These are phyloP conservation scores for Pituophis catenifer DNA, from an alignment of 2,113 vertebrate genomes.

Conservation along the genomic window DNA sequence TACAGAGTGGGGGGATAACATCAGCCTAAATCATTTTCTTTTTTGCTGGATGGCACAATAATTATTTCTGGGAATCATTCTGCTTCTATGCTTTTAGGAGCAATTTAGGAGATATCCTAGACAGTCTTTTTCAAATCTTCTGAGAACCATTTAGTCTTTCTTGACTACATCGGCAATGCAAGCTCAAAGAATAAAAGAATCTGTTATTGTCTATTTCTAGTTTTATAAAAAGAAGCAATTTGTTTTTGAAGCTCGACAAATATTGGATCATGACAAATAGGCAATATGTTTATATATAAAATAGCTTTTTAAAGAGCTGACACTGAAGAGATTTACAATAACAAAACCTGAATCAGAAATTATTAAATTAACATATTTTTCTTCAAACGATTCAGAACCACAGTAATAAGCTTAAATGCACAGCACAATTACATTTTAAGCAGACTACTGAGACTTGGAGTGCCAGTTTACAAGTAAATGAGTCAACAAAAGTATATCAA, in stretches of 20 bases:
- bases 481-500: neutral
- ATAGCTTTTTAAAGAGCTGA: neutral
- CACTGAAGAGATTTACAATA: neutral
- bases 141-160: neutral
- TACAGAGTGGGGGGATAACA: fast-evolving
- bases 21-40: neutral
- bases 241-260: neutral
- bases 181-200: neutral
- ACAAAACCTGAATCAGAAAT: neutral
- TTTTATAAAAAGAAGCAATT: neutral
- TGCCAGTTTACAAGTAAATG: neutral
- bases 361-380: neutral
- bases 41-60: neutral
- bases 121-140: neutral
- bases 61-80: neutral
- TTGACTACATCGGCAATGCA: neutral
- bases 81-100: neutral
- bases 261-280: neutral
- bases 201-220: neutral
- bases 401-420: too few species aligned
- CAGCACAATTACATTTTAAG: neutral
- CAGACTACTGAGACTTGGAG: neutral
- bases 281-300: neutral
- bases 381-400: neutral
- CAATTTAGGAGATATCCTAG: neutral